A percentile compares a stretch with the other conserved stretches of the same genome.
phyloP scores from a whole-genome alignment of 2,797 vertebrate genomes.

The Amphiprion clarkii region DNA sequence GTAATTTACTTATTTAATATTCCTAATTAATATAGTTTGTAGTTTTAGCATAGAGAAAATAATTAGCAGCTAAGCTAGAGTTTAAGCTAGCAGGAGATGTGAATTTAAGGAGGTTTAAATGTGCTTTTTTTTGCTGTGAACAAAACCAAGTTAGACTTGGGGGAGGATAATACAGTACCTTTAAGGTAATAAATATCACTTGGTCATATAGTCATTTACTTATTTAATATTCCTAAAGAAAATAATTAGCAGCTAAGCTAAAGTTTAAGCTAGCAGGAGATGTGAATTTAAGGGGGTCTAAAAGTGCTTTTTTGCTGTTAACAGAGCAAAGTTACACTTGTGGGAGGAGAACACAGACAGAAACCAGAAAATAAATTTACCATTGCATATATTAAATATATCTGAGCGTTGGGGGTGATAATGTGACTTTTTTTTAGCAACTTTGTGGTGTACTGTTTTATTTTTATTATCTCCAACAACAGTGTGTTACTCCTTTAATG shows the following conservation, averaged over 20 bases:
- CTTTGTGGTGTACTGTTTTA: too few relatives aligned
- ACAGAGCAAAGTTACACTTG: background rate
- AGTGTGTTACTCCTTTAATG: conserved; percentile 4
- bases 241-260: background rate
- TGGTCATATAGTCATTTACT: too few relatives aligned
- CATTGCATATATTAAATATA: too few relatives aligned
- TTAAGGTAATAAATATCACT: background rate
- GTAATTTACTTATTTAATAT: too few relatives aligned
- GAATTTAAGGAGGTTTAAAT: too few relatives aligned
- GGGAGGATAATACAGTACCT: background rate
- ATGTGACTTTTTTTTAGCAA: background rate
- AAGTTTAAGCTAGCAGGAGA: background rate
- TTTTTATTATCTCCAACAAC: background rate
- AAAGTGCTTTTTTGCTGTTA: background rate
- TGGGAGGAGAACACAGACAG: background rate
- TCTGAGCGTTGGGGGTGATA: background rate
- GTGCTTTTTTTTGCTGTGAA: background rate
- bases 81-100: background rate
- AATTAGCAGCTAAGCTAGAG: conserved; percentile 14
- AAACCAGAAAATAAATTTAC: too few relatives aligned
- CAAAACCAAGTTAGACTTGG: background rate
- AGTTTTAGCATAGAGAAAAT: conserved; percentile 3
- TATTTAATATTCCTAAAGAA: too few relatives aligned
- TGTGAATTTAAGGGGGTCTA: too few relatives aligned
- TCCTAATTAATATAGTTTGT: too few relatives aligned